These are phyloP conservation scores for Lophura swinhoii DNA, from an alignment of 2,797 vertebrate genomes.

Conservation along the genomic window DNA sequence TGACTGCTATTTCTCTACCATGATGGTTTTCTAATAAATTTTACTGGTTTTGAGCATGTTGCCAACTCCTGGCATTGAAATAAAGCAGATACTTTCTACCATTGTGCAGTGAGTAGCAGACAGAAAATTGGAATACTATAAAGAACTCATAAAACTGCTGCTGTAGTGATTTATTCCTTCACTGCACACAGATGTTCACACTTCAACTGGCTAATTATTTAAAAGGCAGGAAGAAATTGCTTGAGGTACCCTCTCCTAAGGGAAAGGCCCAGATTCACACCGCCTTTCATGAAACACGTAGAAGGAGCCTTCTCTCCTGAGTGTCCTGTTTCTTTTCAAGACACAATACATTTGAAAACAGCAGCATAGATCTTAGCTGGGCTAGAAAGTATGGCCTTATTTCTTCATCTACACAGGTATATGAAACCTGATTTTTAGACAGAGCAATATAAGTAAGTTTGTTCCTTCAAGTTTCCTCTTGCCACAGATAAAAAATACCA, in stretches of 20 bases:
- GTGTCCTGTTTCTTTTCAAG: background rate
- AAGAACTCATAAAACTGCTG: background rate
- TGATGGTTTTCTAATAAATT: constrained; percentile 9
- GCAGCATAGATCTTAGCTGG: background rate
- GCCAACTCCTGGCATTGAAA: background rate
- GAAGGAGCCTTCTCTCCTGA: background rate
- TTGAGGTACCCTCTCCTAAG: background rate
- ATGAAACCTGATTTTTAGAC: background rate
- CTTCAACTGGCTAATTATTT: constrained; percentile 25
- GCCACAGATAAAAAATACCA: background rate
- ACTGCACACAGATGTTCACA: background rate
- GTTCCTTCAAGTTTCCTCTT: background rate
- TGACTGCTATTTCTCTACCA: background rate
- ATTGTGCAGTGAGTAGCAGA: background rate
- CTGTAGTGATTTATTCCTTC: constrained; percentile 28
- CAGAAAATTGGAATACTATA: background rate
- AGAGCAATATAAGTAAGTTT: background rate
- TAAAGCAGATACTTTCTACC: constrained; percentile 42
- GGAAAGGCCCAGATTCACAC: background rate
- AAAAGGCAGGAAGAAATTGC: background rate
- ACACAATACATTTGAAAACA: background rate
- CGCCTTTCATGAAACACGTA: background rate
- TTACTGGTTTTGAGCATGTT: background rate
- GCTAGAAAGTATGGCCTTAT: background rate
- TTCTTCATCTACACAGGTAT: background rate